Base-by-base conservation (phyloP, 2,113 vertebrate genomes). In the Drymodes brunneopygia region DNA sequence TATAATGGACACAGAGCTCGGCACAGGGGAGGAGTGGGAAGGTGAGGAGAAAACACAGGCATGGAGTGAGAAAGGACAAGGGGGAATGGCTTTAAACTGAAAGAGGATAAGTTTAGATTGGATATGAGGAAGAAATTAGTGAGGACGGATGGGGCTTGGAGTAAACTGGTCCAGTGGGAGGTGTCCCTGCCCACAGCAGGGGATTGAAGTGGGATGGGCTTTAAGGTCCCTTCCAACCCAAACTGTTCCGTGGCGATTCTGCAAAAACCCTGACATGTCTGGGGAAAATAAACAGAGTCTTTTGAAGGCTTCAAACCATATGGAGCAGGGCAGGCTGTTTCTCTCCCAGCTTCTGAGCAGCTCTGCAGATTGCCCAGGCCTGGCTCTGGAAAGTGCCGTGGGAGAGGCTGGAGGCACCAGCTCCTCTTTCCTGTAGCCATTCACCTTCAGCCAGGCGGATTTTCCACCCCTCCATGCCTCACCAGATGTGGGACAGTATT, bases 361-460 rank as follows among this genome's bases (percentile, higher is more conserved):
- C 74, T 48, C 36, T 88, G 75, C 79, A 45, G 53, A 25, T 80
- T 74, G 85, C 58, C 2, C 33, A 20, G 48, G 50, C 35, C 25
- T 10, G 27, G 4, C 67, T 33, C 24, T 3, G 0, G 22, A 9
- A 29, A 51, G 47, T 1, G 0, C 74, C 0, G 1, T 3, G 4
- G 48, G 77, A 77, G 45, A 33, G 64, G 28, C 42, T 38, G 38
- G 38, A 9, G 38, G 38, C 38, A 38, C 38, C 38, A 38, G 38
- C 44, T 77, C 9, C 15, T 72, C 27, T 48, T 62, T 69, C 27
- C 56, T 22, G 12, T 2, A 42, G 71, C 61, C 2, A 0, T 38
- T 75, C 38, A 79, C 81, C 82, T 94, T 81, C 70, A 33, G 61
- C 9, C 5, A 62, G 60, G 45, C 0, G 31, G 44, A 27, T 88